Conservation (phyloP, 2,888 invertebrate genomes). For the Philereme transversata region DNA sequence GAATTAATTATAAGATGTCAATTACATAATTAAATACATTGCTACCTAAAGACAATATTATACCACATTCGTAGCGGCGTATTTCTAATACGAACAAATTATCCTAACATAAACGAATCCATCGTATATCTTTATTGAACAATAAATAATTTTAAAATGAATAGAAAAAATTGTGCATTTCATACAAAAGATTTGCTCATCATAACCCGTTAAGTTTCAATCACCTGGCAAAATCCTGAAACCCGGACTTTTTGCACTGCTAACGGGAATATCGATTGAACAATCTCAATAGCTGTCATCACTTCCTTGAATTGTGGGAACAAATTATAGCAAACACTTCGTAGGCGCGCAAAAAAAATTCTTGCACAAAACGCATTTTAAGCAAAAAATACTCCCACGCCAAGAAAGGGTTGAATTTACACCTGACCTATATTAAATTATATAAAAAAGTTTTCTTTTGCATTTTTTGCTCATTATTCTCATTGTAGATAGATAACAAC, state of each 20-base stretch:
- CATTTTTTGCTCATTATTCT: slow-evolving; percentile 76
- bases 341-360: slow-evolving; percentile 68
- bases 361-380: slow-evolving; percentile 68
- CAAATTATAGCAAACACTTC: slow-evolving; percentile 83
- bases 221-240: slow-evolving; percentile 33
- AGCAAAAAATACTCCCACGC: slow-evolving; percentile 79
- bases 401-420: slow-evolving; percentile 79
- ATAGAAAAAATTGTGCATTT: neutral
- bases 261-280: slow-evolving; percentile 54
- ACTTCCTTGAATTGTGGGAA: slow-evolving; percentile 80
- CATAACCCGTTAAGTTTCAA: slow-evolving; percentile 15
- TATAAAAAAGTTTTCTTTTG: slow-evolving; percentile 69
- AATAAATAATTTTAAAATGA: neutral
- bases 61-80: too few species aligned
- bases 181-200: neutral
- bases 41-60: too few species aligned
- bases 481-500: slow-evolving; percentile 57
- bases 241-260: slow-evolving; percentile 48
- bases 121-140: too few species aligned
- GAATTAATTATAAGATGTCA: too few species aligned
- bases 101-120: too few species aligned
- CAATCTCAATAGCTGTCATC: slow-evolving; percentile 74
- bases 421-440: slow-evolving; percentile 82
- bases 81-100: too few species aligned
- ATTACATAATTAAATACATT: too few species aligned